phyloP scores from a whole-genome alignment of 2,113 vertebrate genomes.

The Orientallactaga bullata region DNA sequence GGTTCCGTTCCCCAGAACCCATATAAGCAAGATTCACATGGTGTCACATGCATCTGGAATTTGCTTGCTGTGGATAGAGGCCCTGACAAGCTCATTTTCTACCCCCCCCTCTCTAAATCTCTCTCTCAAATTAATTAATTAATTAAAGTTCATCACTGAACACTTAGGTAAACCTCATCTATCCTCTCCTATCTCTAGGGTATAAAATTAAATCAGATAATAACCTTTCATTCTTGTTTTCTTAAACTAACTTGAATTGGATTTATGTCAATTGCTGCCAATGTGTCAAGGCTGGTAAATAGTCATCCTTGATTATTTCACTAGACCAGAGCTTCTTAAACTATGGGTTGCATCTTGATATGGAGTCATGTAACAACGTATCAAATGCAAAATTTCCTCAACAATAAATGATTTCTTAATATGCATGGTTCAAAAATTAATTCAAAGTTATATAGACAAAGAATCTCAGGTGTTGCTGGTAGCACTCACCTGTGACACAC shows the following conservation, averaged over 20 bases:
- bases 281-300: not conserved
- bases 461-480: not conserved
- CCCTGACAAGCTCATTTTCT: too few species aligned
- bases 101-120: too few species aligned
- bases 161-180: not conserved
- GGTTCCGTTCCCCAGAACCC: too few species aligned
- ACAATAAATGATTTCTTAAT: not conserved
- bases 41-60: too few species aligned
- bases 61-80: too few species aligned
- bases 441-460: not conserved
- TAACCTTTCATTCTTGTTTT: not conserved
- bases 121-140: too few species aligned
- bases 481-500: not conserved
- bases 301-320: not conserved
- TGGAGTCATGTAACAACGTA: not conserved
- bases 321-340: not conserved
- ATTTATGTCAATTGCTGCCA: not conserved
- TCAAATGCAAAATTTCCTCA: not conserved
- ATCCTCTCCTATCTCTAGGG: not conserved
- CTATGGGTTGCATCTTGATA: not conserved
- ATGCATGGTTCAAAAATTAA: not conserved
- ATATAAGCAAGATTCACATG: too few species aligned
- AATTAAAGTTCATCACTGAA: too few species aligned
- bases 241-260: slow-evolving; percentile 11
- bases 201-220: slow-evolving; percentile 5